Evolutionary conservation across 2,888 invertebrate genomes (phyloP), one percentile per base, ranked within the genome.

Genomic region (Drosophila lutescens): DNA sequence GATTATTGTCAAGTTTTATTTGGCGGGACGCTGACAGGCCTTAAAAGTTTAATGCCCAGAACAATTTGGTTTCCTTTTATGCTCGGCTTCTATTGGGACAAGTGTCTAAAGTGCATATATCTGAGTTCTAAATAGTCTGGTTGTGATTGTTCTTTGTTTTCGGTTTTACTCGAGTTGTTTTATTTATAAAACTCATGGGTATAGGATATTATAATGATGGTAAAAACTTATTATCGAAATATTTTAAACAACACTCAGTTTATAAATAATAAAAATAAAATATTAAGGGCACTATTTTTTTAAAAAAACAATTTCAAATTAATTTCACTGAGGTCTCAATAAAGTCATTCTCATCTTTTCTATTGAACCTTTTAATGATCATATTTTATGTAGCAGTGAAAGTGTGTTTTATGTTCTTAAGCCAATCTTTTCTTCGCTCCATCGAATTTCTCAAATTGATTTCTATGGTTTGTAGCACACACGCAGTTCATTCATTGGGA

Each of bases 1-100:
- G 77, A 84, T 83, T 81, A 81, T 84, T 81, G 77, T 74, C 72
- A 59, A 66, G 53, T 79, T 84, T 80, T 81, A 79, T 80, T 80
- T 80, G 63, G 69, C 59, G 51, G 38, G 54, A 57, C 63, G 71
- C 71, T 72, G 85, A 74, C 81, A 77, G 74, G 82, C 82, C 79
- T 77, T 81, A 70, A 84, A 79, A 79, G 62, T 74, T 79, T 71
- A 79, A 77, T 56, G 68, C 40, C 20, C 60, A 34, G 36, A 30
- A 68, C 53, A 36, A 43, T 40, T 50, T 32, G 41, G 40, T 49
- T 40, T 65, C 34, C 46, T 54, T 74, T 55, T 61, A 62, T 62
- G 47, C 50, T 10, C 1, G 49, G 17, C 20, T 63, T 44, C 38
- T 12, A n/a, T 47, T 34, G 47, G 26, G 40, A 47, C 46, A 63